Conservation (phyloP, 2,888 invertebrate genomes). For the Drosophila silvestris region DNA sequence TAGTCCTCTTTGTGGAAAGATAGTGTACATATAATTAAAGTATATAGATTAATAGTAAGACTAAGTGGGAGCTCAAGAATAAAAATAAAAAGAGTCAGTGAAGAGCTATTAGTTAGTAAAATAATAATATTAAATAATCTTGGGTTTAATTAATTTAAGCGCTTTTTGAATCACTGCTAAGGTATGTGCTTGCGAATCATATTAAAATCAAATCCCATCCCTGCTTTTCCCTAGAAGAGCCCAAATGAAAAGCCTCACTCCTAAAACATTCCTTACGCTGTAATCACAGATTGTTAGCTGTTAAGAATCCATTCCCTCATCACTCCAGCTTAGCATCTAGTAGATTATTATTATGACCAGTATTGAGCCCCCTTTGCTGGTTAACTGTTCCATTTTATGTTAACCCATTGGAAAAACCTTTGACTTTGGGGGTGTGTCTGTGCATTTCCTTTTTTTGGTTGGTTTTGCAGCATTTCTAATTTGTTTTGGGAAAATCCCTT, state of each 20-base stretch:
- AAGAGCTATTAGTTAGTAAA: background rate
- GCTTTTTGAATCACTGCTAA: background rate
- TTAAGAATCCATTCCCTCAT: constrained; percentile 38
- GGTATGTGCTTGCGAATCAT: background rate
- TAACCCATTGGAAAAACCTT: constrained; percentile 36
- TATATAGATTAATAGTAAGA: background rate
- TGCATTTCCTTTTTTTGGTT: constrained; percentile 17
- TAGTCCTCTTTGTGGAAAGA: background rate
- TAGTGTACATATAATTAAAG: background rate
- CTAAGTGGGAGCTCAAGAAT: background rate
- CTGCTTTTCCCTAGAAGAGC: too few species aligned
- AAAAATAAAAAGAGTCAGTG: background rate
- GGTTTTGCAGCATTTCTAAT: constrained; percentile 49
- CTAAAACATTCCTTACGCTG: background rate
- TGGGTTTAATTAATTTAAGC: background rate
- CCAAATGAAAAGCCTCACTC: background rate
- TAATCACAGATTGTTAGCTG: constrained; percentile 29
- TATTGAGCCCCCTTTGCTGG: constrained; percentile 27
- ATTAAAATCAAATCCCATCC: background rate
- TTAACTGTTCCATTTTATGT: constrained; percentile 2
- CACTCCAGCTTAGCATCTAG: constrained; percentile 20
- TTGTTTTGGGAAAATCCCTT: constrained; percentile 70
- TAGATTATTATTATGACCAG: constrained; percentile 46
- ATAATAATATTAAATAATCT: background rate
- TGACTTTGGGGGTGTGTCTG: constrained; percentile 13